phyloP scores from a whole-genome alignment of 2,113 vertebrate genomes.

The Bufo bufo region DNA sequence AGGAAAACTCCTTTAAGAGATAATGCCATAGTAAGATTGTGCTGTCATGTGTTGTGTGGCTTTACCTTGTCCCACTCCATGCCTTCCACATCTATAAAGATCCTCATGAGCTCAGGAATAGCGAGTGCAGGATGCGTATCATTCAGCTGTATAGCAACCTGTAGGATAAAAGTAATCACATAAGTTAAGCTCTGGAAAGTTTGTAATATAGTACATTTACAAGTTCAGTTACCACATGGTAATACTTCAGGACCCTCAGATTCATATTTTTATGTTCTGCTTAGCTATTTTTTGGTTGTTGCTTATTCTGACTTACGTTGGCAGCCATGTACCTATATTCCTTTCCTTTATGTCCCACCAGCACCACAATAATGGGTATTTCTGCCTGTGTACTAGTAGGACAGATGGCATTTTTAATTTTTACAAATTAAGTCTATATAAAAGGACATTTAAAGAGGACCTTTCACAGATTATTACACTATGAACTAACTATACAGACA shows the following conservation, averaged over 20 bases:
- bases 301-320: too few relatives aligned
- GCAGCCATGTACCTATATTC: too few relatives aligned
- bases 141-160: conserved; percentile 90
- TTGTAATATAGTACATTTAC: not conserved
- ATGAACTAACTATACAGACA: too few relatives aligned
- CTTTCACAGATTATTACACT: too few relatives aligned
- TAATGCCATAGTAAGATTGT: not conserved
- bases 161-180: conserved; percentile 57
- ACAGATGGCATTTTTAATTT: too few relatives aligned
- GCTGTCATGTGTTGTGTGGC: not conserved
- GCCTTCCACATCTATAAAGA: conserved; percentile 83
- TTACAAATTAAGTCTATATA: too few relatives aligned
- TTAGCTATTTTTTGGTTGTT: too few relatives aligned
- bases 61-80: conserved; percentile 85
- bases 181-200: not conserved
- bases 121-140: conserved; percentile 87
- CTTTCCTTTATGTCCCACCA: too few relatives aligned
- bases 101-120: conserved; percentile 87
- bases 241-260: not conserved
- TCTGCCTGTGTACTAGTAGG: too few relatives aligned
- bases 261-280: not conserved
- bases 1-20: too few relatives aligned
- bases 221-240: not conserved
- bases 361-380: too few relatives aligned
- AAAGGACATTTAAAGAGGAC: too few relatives aligned